These are phyloP conservation scores for Donacobius atricapilla DNA, from an alignment of 2,113 vertebrate species.

Conservation along the genomic window DNA sequence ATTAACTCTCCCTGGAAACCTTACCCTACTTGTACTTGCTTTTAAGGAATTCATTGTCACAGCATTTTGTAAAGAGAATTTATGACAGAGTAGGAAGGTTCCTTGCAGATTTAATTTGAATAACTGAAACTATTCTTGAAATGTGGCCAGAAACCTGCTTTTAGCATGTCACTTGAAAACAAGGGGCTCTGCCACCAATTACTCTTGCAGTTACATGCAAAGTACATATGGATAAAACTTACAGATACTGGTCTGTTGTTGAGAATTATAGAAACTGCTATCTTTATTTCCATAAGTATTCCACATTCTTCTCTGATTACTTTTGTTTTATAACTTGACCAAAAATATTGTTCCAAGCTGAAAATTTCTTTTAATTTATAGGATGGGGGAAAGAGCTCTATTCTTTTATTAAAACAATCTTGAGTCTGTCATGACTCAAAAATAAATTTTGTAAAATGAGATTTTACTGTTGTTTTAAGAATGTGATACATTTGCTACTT, in stretches of 20 bases:
- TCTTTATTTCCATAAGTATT: neutral
- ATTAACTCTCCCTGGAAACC: constrained; percentile 14
- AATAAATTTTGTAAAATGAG: neutral
- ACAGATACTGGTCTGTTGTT: neutral
- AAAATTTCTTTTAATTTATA: neutral
- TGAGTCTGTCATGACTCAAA: neutral
- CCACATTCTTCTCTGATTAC: neutral
- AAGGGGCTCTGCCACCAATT: neutral
- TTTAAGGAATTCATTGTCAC: constrained; percentile 4
- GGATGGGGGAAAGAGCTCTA: neutral
- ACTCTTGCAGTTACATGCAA: neutral
- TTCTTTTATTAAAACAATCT: neutral
- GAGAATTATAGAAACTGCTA: neutral
- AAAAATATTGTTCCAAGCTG: neutral
- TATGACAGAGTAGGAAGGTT: neutral
- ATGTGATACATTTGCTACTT: neutral
- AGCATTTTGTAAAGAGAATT: constrained; percentile 7
- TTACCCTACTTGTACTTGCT: neutral
- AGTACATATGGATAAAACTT: neutral
- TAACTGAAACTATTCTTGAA: neutral
- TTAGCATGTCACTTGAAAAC: neutral
- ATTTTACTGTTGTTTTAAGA: neutral
- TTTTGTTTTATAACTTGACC: neutral
- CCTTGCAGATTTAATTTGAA: constrained; percentile 8
- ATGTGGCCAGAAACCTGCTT: constrained; percentile 36